A percentile compares a stretch with the other conserved stretches of the same genome.
phyloP scores from a whole-genome alignment of 2,797 vertebrate species.

The Scolopax bukidnonensis region DNA sequence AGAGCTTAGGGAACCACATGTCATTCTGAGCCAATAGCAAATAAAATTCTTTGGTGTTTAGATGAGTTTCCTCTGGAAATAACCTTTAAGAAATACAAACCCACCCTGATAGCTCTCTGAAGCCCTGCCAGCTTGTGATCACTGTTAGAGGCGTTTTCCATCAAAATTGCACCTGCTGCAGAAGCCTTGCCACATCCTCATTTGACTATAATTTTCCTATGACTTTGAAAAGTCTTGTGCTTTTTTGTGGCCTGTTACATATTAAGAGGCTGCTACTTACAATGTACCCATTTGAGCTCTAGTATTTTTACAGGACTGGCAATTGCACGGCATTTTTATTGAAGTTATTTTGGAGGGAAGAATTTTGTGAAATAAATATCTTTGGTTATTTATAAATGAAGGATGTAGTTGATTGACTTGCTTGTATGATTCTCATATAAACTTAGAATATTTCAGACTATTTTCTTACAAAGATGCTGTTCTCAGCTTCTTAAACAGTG shows the following conservation, averaged over 20 bases:
- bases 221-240: not conserved
- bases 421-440: not conserved
- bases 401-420: not conserved
- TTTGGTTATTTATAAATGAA: not conserved
- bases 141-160: not conserved
- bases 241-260: not conserved
- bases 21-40: not conserved
- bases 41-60: not conserved
- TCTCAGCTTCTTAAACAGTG: not conserved
- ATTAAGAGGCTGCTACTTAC: not conserved
- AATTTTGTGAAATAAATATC: not conserved
- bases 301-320: not conserved
- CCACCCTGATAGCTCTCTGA: accelerated
- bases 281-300: not conserved
- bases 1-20: not conserved
- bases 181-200: not conserved
- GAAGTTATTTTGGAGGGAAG: not conserved
- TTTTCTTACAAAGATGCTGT: not conserved
- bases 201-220: not conserved
- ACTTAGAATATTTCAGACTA: not conserved
- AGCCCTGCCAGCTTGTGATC: not conserved
- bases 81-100: not conserved
- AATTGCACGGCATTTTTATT: not conserved
- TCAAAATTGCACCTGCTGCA: not conserved
- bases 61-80: not conserved